Evolutionary conservation across 92 coral and sea anemone species (phyloP).

Genomic region (Porites rus): DNA sequence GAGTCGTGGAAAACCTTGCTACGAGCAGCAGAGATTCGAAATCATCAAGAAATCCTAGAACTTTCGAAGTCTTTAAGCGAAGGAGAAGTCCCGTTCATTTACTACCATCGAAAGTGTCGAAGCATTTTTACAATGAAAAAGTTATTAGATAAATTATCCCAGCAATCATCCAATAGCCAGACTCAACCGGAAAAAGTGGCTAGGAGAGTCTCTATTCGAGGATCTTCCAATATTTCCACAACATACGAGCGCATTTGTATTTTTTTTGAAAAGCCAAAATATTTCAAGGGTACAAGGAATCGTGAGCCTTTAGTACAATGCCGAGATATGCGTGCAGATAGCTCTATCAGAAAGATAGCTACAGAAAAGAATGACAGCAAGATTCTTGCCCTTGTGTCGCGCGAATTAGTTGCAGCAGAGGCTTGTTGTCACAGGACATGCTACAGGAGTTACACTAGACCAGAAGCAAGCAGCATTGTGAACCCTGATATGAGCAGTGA

Average conservation of each 20-base stretch:
- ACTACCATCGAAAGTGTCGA: constrained; percentile 68
- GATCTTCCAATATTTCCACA: constrained; percentile 42
- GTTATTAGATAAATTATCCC: constrained; percentile 46
- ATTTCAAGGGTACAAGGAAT: constrained; percentile 55
- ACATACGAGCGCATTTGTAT: constrained; percentile 56
- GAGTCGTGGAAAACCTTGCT: constrained; percentile 69
- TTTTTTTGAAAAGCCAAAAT: constrained; percentile 65
- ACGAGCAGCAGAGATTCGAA: constrained; percentile 63
- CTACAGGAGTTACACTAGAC: constrained; percentile 56
- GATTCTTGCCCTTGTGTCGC: constrained; percentile 55
- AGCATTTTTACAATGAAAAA: constrained; percentile 70
- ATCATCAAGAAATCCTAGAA: constrained; percentile 51
- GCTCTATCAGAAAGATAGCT: constrained; percentile 44
- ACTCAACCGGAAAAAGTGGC: constrained; percentile 21
- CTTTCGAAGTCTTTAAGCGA: constrained; percentile 29
- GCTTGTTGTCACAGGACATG: constrained; percentile 66
- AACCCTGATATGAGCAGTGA: constrained; percentile 25
- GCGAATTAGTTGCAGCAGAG: constrained; percentile 69
- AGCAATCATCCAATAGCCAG: constrained; percentile 25
- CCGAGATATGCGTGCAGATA: constrained; percentile 52
- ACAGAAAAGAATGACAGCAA: constrained; percentile 45
- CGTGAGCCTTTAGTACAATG: constrained; percentile 63
- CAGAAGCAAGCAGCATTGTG: constrained; percentile 32
- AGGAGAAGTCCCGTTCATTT: constrained; percentile 44
- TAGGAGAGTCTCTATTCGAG: constrained; percentile 53